Evolutionary conservation across 2,888 invertebrate genomes (phyloP).

Genomic region (Drosophila histrio): DNA sequence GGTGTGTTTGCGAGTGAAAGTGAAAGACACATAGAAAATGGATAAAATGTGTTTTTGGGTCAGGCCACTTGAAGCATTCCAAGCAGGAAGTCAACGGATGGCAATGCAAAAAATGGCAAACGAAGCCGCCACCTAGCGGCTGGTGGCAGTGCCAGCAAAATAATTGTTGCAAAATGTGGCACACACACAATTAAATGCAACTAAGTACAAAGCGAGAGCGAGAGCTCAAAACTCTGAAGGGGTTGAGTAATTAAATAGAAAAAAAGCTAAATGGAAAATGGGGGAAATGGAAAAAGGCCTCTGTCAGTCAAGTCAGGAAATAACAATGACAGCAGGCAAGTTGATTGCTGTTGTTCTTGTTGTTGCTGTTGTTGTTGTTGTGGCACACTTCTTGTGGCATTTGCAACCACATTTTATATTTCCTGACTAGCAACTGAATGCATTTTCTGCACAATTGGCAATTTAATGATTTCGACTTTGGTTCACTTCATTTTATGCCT

Average conservation of each 20-base stretch:
- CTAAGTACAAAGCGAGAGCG: conserved; percentile 49
- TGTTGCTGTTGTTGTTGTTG: not conserved
- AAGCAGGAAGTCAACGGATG: conserved; percentile 57
- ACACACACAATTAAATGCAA: conserved; percentile 68
- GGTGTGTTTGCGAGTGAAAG: conserved; percentile 69
- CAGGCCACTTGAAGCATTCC: conserved; percentile 74
- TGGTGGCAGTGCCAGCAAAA: conserved; percentile 42
- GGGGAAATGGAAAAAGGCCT: conserved; percentile 19
- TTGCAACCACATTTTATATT: conserved; percentile 19
- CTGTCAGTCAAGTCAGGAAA: conserved; percentile 35
- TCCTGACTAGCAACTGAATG: conserved; percentile 21
- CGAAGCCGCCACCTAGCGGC: conserved; percentile 23
- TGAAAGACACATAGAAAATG: conserved; percentile 69
- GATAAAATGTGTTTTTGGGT: conserved; percentile 82
- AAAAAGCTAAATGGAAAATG: conserved; percentile 38
- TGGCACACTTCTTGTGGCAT: conserved; percentile 26
- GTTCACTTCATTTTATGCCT: not conserved
- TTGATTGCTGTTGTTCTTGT: conserved; percentile 7
- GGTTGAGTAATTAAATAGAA: conserved; percentile 63
- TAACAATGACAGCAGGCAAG: conserved; percentile 42
- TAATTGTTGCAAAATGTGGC: conserved; percentile 72
- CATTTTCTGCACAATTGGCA: conserved; percentile 70
- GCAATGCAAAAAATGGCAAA: conserved; percentile 45
- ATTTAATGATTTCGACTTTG: conserved; percentile 23
- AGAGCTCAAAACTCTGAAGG: not conserved